Evolutionary conservation across 30 jellyfish, hydroid and myxozoan species (phyloP), one percentile per base, ranked within the genome.

Genomic region (Chrysaora quinquecirrha): DNA sequence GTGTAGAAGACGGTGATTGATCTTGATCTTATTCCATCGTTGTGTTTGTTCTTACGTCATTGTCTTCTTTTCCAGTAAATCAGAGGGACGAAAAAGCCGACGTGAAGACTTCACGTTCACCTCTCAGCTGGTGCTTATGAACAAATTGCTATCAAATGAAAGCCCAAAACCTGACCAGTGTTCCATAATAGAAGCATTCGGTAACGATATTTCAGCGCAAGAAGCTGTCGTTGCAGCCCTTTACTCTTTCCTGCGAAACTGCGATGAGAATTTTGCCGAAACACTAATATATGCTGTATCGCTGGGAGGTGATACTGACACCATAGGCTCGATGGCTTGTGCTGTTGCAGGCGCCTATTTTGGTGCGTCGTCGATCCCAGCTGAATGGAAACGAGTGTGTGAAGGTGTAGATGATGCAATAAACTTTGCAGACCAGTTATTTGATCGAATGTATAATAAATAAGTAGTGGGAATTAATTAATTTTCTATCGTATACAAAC

Each of bases 201-300:
- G 99, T 16, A 78, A 84, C 60, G 96, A 84, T 34, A 73, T 95
- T 30, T 73, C 97, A 0, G 97, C 99, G 1, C 97, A 88, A 70
- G 92, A 84, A 71, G 97, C 99, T 25, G 99, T 95, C 22, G 97
- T 97, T 16, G 97, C 97, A 0, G 99, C 99, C 14, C n/a, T 95
- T 0, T 83, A 67, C 49, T 69, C 96, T 23, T 95, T 95, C 60
- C 80, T 88, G 9, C 76, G 84, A 1, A 49, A 84, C 70, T 29
- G 71, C 24, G 69, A 88, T 30, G 16, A 34, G 14, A 64, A 49
- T 23, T 87, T 94, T 47, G 87, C 77, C n/a, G 99, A 95, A 25
- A 75, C 94, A 19, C 23, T 95, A n/a, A 27, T 71, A 33, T 88
- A 74, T 67, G 95, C 99, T 1, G 73, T 88, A 23, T 70, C 96